Base-by-base conservation (phyloP, 2,888 invertebrate genomes). In the Suillia variegata region DNA sequence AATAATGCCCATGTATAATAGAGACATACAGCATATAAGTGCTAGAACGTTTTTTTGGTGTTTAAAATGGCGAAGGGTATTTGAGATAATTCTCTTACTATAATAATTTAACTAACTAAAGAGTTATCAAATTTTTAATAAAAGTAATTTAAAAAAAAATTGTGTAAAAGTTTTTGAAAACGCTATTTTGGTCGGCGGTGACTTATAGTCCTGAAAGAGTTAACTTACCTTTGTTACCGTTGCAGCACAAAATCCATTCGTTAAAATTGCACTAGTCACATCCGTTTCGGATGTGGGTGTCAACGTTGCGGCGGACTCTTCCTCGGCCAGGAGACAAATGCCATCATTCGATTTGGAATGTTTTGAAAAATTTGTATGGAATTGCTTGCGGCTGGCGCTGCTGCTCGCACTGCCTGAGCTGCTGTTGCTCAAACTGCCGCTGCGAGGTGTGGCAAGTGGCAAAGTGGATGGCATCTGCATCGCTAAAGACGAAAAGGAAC, bases 311-410 rank as follows among this genome's bases (percentile, higher is more conserved):
- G 75, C 75, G 31, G 77, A 74, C 57, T 78, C 78, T 61, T 78
- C 78, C 57, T 78, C 78, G 57, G 77, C 77, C 52, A 78, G 65
- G 56, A 78, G 62, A 61, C 78, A 78, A 58, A 78, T 77, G 53
- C 76, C 77, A 64, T 78, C 78, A 47, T 75, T 78, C 60, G 77
- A 78, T 54, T 76, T 76, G 61, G 77, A 78, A 62, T 76, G 78
- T 38, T 75, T 73, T 24, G 75, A 67, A 58, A 76, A 78, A 64
- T 76, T 78, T 31, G 77, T 72, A 59, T 77, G 76, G 58, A 74
- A 76, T 64, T 78, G 78, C 62, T 74, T 76, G 47, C 74, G 62
- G 51, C 62, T 64, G 50, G 58, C 60, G 56, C 62, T 76, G 64
- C 70, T 74, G 65, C 73, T 65, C 26, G 66, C 71, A 61, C 68